Evolutionary conservation across 2,113 vertebrate species (phyloP).

Genomic region (Oreochromis niloticus): DNA sequence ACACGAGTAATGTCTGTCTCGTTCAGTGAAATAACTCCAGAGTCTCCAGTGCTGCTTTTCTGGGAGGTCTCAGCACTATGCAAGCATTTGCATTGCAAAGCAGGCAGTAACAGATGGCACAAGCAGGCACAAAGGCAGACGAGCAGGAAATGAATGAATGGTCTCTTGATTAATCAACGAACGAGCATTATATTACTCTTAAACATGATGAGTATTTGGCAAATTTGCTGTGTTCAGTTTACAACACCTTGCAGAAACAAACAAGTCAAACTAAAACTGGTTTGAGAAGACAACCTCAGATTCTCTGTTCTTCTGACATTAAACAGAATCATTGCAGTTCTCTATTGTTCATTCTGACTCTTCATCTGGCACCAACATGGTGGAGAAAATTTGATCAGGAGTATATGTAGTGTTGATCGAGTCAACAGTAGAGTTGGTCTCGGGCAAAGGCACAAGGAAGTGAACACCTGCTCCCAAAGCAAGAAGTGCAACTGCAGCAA

Average conservation of each 20-base stretch:
- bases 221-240: background rate
- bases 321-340: background rate
- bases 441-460: conserved; percentile 53
- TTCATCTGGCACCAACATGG: background rate
- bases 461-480: conserved; percentile 44
- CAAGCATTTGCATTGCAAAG: background rate
- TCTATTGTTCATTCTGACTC: background rate
- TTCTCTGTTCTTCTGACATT: background rate
- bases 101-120: background rate
- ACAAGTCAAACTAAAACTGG: background rate
- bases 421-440: conserved; percentile 48
- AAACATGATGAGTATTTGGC: background rate
- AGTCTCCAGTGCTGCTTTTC: background rate
- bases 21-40: background rate
- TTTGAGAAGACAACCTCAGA: background rate
- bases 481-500: conserved; percentile 50
- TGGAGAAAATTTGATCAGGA: background rate
- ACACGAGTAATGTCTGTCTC: background rate
- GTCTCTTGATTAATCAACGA: background rate
- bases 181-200: background rate
- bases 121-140: background rate
- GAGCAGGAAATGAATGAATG: background rate
- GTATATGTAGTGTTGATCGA: conserved; percentile 34
- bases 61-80: background rate
- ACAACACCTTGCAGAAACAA: background rate